Conservation (phyloP, 2,888 invertebrate genomes). For the Eurytoma adleriae region DNA sequence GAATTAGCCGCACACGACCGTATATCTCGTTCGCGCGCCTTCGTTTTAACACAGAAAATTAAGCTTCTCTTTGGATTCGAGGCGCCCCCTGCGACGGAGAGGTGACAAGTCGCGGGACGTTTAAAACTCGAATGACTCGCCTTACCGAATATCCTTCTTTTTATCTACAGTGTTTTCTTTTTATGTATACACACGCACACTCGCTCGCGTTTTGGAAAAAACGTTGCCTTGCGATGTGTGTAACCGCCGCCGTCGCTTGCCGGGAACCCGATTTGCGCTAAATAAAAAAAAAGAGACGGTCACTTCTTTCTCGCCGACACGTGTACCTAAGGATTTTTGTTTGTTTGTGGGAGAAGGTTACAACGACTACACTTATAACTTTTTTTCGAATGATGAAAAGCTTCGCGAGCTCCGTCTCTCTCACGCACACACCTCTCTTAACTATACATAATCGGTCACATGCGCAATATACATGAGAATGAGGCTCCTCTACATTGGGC, state of each 20-base stretch:
- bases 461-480: slow-evolving; percentile 70
- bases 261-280: too few relatives aligned
- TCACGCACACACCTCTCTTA: slow-evolving; percentile 1
- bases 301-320: too few relatives aligned
- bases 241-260: too few relatives aligned
- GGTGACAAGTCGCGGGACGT: too few relatives aligned
- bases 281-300: slow-evolving; percentile 9
- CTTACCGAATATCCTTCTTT: neutral
- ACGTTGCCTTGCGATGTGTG: too few relatives aligned
- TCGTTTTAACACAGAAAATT: slow-evolving; percentile 39
- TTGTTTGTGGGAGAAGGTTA: too few relatives aligned
- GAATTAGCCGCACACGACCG: slow-evolving; percentile 18
- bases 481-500: slow-evolving; percentile 61
- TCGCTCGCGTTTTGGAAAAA: too few relatives aligned
- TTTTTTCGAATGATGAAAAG: slow-evolving; percentile 40
- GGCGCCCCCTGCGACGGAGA: slow-evolving; percentile 1
- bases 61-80: slow-evolving; percentile 45
- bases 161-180: neutral
- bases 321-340: too few relatives aligned
- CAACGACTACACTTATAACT: neutral
- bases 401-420: slow-evolving; percentile 58
- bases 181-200: neutral
- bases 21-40: neutral
- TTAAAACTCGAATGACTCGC: neutral
- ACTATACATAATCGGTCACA: slow-evolving; percentile 36